phyloP scores from a whole-genome alignment of 2,797 vertebrate species.

The Anas acuta region DNA sequence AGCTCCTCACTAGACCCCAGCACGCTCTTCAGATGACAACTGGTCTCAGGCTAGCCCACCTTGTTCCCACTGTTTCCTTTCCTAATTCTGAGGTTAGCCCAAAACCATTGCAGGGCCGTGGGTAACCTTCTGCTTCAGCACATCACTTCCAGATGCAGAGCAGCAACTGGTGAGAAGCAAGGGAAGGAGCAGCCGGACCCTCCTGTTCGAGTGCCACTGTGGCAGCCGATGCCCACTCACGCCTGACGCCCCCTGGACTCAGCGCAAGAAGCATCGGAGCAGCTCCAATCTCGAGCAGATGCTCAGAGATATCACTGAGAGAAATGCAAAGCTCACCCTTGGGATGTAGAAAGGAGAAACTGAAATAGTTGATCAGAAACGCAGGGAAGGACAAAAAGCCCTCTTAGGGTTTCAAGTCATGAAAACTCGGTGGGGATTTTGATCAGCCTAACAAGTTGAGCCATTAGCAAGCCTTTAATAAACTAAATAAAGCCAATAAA shows the following conservation, averaged over 20 bases:
- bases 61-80: neutral
- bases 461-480: constrained; percentile 30
- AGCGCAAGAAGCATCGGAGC: neutral
- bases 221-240: neutral
- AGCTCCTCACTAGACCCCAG: neutral
- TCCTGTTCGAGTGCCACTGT: accelerated
- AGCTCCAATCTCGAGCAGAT: neutral
- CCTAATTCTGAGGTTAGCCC: neutral
- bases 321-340: neutral
- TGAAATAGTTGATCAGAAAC: neutral
- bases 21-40: accelerated
- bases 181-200: neutral
- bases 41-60: neutral
- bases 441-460: neutral
- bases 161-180: neutral
- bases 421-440: neutral
- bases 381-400: neutral
- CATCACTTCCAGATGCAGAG: neutral
- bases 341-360: neutral
- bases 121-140: neutral
- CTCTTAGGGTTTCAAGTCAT: neutral
- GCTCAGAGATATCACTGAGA: accelerated
- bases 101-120: neutral
- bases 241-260: neutral
- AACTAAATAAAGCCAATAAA: constrained; percentile 23